A percentile compares a stretch with the other conserved stretches of the same genome.
phyloP scores from a whole-genome alignment of 2,888 invertebrate species.

The Lacanobia oleracea region DNA sequence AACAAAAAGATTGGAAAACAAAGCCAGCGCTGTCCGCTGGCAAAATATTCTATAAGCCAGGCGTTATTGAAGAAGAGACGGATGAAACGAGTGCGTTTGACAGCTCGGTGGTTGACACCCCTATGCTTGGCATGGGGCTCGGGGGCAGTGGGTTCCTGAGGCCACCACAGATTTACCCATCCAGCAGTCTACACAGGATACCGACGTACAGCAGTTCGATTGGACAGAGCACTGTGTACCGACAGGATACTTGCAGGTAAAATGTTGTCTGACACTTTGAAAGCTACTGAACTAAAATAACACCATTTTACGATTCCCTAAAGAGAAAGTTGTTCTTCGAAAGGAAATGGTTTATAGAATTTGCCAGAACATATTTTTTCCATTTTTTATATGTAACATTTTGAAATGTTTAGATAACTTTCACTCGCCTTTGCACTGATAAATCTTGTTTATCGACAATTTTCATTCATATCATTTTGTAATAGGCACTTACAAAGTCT shows the following conservation, averaged over 20 bases:
- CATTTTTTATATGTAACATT: neutral
- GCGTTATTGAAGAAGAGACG: constrained; percentile 85
- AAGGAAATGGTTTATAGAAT: too few relatives aligned
- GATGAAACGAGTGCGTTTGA: constrained; percentile 88
- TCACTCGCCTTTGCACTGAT: constrained; percentile 1
- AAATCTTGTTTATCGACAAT: neutral
- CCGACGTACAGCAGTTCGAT: constrained; percentile 91
- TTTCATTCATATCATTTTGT: neutral
- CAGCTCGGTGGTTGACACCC: constrained; percentile 84
- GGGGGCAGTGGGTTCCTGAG: constrained; percentile 78
- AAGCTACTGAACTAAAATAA: neutral
- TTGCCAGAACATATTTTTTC: too few relatives aligned
- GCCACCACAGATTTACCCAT: constrained; percentile 81
- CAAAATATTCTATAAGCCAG: constrained; percentile 88
- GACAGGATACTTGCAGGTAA: constrained; percentile 91
- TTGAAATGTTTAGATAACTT: constrained; percentile 6
- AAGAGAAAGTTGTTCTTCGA: too few relatives aligned
- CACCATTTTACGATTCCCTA: too few relatives aligned
- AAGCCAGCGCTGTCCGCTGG: constrained; percentile 80
- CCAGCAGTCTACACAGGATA: constrained; percentile 89
- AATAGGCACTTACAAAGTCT: neutral
- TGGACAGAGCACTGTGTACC: constrained; percentile 89
- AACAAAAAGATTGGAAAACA: constrained; percentile 71
- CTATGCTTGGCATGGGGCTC: constrained; percentile 80
- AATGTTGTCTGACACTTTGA: neutral